Base-by-base conservation (phyloP, 2,797 vertebrate species). In the Eremophila alpestris region DNA sequence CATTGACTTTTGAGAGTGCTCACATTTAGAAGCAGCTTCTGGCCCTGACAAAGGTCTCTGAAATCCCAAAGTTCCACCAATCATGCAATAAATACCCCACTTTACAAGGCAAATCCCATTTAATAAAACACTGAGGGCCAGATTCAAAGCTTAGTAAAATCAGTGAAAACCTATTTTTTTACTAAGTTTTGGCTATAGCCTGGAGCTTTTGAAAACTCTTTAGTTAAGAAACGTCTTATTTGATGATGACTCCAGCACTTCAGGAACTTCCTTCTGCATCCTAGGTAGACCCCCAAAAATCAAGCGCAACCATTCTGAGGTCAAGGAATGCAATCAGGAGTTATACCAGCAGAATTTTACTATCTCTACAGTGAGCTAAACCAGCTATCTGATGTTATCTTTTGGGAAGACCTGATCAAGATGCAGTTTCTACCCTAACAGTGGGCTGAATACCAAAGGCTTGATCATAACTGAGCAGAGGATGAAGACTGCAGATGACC, bases 21-120 rank as follows among this genome's bases (percentile, higher is more conserved):
- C 77, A 70, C 34, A 91, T 89, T 90, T 87, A 90, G 64, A 90
- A 79, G 59, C 64, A 80, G 83, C 80, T 93, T 95, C 56, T 90
- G 87, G 46, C 52, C 59, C 22, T 79, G 59, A 54, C 63, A 67
- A 73, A 76, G 54, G 46, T 60, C 62, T 92, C 81, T 20, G 71
- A 87, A 94, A 80, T 63, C 38, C 91, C 86, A 79, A 93, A 86
- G 84, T 67, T 83, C 80, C 65, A 84, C 67, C 62, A 89, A 34
- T 52, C 67, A 45, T 24, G 67, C 67, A 82, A 67, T 55, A 92
- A 89, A 83, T 75, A 46, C 22, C 45, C 30, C 41, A 54, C 43
- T 84, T 76, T 68, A 68, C 70, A 78, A 87, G n/a, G 52, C 30
- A 89, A 87, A 93, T 89, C 48, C 77, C 74, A 91, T 85, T 85